Base-by-base conservation (phyloP, 2,888 invertebrate species). In the Synanthedon tipuliformis region DNA sequence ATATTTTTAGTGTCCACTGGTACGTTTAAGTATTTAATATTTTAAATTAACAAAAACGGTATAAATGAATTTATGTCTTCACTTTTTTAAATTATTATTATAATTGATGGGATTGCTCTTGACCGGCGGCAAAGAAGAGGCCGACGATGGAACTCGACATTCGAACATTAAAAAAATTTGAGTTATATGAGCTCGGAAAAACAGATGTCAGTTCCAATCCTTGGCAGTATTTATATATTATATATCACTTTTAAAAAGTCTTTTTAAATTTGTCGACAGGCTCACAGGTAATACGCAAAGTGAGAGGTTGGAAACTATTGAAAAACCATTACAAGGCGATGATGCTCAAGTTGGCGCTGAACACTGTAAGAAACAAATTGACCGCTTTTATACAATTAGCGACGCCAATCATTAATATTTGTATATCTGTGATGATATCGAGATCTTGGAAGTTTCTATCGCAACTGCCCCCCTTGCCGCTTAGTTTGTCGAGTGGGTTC, bases 401-500 rank as follows among this genome's bases (percentile, higher is more conserved):
- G 5, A 80, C 83, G 7, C 86, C 87, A 1, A 74, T 87, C 40
- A 77, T 87, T 55, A 87, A 87, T 52, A 87, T 87, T 34, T 68
- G 74, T 1, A 63, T 87, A 64, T 84, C 87, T 5, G 85, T 87
- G 40, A 54, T 78, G 10, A 83, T 87, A 59, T 68, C 85, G 1
- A 71, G 85, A 16, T 84, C 86, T 11, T 87, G 87, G 87, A 78
- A 78, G 57, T 87, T 87, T 54, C 67, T 87, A 51, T 73, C 78
- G 0, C 88, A 90, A 59, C 75, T 93, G n/a, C 92, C 92, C 0
- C 80, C 92, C 0, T 72, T 92, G 56, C 71, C 73, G 0, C 79
- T 93, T 18, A 84, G 82, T 23, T 72, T 92, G 27, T 68, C 78
- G 54, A 77, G 88, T 54, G 82, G 82, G 1, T 87, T 83, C 57